phyloP scores from a whole-genome alignment of 2,113 vertebrate species.

The Holacanthus passer region DNA sequence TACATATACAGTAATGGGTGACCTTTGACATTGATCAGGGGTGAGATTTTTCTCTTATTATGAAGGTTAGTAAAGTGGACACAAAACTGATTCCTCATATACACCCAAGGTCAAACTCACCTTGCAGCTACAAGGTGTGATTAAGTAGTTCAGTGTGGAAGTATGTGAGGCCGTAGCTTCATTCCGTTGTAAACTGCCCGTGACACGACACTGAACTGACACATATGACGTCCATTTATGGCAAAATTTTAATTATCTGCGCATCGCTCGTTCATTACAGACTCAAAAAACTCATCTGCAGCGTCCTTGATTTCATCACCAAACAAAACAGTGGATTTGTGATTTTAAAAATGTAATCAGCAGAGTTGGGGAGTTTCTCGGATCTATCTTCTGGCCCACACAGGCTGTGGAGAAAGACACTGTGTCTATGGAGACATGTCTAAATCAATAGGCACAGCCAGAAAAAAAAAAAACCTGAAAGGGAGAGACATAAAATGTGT shows the following conservation, averaged over 20 bases:
- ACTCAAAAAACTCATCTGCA: slow-evolving; percentile 16
- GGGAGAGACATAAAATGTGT: slow-evolving; percentile 47
- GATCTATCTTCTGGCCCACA: background rate
- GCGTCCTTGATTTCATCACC: slow-evolving; percentile 25
- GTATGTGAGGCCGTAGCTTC: background rate
- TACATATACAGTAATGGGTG: background rate
- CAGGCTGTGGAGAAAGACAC: background rate
- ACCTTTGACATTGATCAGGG: slow-evolving; percentile 55
- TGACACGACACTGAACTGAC: background rate
- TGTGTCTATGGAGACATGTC: slow-evolving; percentile 21
- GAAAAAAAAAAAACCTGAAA: slow-evolving; percentile 37
- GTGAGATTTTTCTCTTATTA: slow-evolving; percentile 33
- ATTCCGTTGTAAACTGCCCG: background rate
- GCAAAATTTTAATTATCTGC: slow-evolving; percentile 11
- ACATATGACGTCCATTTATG: slow-evolving; percentile 6
- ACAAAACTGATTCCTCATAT: slow-evolving; percentile 51
- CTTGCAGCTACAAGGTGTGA: slow-evolving; percentile 21
- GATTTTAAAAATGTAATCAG: slow-evolving; percentile 5
- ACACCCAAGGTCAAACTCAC: slow-evolving; percentile 45
- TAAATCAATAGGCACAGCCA: slow-evolving; percentile 49
- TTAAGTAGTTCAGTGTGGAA: slow-evolving; percentile 14
- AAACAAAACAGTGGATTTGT: background rate
- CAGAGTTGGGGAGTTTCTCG: background rate
- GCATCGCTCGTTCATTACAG: background rate
- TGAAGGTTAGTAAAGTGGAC: slow-evolving; percentile 32